Evolutionary conservation across 2,797 vertebrate genomes (phyloP).

Genomic region (Scolopax bukidnonensis): DNA sequence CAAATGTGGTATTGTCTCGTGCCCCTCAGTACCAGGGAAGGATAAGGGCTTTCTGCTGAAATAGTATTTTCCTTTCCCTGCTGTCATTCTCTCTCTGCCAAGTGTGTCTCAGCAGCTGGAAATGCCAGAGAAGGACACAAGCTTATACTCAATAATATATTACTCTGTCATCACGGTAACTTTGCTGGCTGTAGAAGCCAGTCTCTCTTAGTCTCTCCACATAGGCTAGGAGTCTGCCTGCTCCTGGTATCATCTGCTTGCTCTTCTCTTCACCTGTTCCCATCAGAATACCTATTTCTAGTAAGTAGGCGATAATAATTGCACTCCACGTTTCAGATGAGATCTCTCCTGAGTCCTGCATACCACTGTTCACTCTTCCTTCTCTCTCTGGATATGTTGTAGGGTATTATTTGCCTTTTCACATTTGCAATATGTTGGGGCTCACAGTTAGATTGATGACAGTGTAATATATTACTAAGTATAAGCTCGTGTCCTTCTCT

Average conservation of each 20-base stretch:
- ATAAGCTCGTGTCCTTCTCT: background rate
- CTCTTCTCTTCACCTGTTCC: background rate
- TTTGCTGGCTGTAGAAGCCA: background rate
- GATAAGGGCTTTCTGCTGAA: background rate
- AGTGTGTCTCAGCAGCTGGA: background rate
- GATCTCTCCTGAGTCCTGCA: background rate
- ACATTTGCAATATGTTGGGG: background rate
- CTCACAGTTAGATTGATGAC: background rate
- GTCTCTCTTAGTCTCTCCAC: background rate
- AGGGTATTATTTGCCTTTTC: background rate
- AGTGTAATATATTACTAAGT: background rate
- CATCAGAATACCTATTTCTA: background rate
- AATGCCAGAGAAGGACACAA: background rate
- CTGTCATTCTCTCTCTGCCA: background rate
- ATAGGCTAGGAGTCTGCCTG: background rate
- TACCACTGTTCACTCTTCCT: background rate
- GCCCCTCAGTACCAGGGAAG: background rate
- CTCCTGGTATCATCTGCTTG: background rate
- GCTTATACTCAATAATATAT: background rate
- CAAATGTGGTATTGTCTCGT: background rate
- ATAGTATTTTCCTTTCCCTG: background rate
- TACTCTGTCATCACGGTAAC: background rate
- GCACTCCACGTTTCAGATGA: background rate
- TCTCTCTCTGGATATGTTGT: rapidly evolving
- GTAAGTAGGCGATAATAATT: background rate